Percentiles rank a stretch among this genome's conserved stretches.
phyloP scores from a whole-genome alignment of 2,797 vertebrate species.

The Rhabdomys pumilio region DNA sequence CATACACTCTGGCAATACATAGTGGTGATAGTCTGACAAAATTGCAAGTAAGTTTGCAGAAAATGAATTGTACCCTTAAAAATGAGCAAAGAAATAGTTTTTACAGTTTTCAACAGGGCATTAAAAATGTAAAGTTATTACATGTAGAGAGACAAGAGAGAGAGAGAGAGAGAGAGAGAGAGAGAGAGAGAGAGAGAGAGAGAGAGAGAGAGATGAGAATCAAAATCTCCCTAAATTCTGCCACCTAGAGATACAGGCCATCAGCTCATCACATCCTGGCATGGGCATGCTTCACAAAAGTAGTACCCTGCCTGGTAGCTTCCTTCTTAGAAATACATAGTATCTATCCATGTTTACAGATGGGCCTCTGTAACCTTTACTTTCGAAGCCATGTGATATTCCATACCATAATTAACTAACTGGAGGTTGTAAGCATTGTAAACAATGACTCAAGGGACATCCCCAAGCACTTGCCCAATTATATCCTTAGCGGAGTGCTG shows the following conservation, averaged over 20 bases:
- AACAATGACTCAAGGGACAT: neutral
- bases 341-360: neutral
- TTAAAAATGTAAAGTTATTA: neutral
- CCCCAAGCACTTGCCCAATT: neutral
- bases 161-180: no score
- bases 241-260: neutral
- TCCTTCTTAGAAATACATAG: constrained; percentile 40
- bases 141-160: neutral
- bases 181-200: no score
- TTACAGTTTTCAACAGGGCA: neutral
- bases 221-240: constrained; percentile 23
- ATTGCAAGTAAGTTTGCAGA: neutral
- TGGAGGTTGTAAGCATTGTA: neutral
- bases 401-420: constrained; percentile 14
- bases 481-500: constrained; percentile 2
- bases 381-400: neutral
- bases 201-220: neutral
- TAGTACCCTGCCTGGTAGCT: neutral
- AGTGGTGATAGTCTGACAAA: neutral
- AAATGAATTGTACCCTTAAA: neutral
- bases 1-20: neutral
- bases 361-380: neutral
- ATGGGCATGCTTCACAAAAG: constrained; percentile 27
- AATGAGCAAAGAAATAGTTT: neutral
- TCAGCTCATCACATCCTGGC: neutral